Conservation (phyloP, 2,888 invertebrate genomes). For the Cinara cedri region DNA sequence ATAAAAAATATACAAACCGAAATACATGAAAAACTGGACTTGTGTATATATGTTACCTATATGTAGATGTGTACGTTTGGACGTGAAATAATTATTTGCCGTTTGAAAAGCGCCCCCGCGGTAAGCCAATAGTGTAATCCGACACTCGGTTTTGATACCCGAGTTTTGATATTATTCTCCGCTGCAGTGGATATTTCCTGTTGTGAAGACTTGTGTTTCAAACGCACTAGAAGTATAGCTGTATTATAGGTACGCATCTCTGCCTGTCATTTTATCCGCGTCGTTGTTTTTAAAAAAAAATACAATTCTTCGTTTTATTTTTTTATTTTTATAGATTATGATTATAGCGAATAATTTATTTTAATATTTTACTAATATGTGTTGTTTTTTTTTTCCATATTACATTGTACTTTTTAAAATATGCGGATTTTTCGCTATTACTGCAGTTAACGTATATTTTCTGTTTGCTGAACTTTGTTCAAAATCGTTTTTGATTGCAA, state of each 20-base stretch:
- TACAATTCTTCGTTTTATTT: no score
- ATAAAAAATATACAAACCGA: neutral
- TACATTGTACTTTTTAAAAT: no score
- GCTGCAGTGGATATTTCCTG: neutral
- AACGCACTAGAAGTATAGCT: conserved; percentile 1
- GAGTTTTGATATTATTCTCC: neutral
- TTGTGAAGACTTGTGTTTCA: conserved; percentile 4
- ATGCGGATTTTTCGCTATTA: no score
- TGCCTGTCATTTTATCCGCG: neutral
- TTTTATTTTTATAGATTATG: no score
- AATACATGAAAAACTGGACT: neutral
- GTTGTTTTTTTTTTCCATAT: no score
- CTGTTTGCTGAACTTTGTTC: no score
- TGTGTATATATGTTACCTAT: neutral
- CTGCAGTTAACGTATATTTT: no score
- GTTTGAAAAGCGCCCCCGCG: conserved; percentile 28
- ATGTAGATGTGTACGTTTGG: neutral
- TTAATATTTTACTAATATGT: no score
- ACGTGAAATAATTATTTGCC: conserved; percentile 36
- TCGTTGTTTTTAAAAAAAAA: no score
- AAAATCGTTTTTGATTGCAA: no score
- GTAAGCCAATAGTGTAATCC: conserved; percentile 24
- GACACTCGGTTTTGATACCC: conserved; percentile 26
- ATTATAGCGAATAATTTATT: no score
- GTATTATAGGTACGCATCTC: no score